Conservation (phyloP, 2,888 invertebrate genomes). For the Ganaspis brasiliensis region DNA sequence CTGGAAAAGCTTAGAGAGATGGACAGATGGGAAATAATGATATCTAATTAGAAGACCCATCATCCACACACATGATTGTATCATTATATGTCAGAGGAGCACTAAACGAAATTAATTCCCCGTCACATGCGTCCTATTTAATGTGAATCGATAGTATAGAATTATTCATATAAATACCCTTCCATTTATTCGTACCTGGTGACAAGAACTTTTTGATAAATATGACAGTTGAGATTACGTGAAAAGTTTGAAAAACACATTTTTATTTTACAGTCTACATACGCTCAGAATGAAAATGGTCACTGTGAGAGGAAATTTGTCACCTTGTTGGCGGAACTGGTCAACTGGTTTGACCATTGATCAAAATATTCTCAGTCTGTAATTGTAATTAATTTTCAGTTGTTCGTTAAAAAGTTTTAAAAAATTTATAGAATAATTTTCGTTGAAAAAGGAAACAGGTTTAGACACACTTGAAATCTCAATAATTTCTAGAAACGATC, state of each 20-base stretch:
- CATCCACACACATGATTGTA: conserved; percentile 9
- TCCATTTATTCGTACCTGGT: neutral
- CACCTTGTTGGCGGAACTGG: no score
- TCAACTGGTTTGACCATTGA: no score
- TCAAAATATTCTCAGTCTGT: no score
- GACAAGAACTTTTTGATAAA: conserved; percentile 30
- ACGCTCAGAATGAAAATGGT: neutral
- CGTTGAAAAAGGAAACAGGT: no score
- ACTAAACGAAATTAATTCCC: conserved; percentile 22
- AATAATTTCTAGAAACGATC: no score
- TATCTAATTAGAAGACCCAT: conserved; percentile 12
- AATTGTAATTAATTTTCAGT: neutral
- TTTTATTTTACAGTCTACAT: neutral
- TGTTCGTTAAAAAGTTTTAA: neutral
- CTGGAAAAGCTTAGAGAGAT: conserved; percentile 11
- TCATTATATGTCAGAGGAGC: conserved; percentile 4
- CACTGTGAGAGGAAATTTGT: neutral
- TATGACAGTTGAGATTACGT: conserved; percentile 14
- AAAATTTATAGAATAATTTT: neutral
- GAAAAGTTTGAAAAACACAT: neutral
- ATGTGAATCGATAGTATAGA: neutral
- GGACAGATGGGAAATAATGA: conserved; percentile 4
- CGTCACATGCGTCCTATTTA: neutral
- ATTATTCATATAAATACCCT: neutral
- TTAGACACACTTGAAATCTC: no score